A percentile compares a stretch with the other conserved stretches of the same genome.
phyloP scores from a whole-genome alignment of 2,113 vertebrate species.

The Speoplatyrhinus poulsoni region DNA sequence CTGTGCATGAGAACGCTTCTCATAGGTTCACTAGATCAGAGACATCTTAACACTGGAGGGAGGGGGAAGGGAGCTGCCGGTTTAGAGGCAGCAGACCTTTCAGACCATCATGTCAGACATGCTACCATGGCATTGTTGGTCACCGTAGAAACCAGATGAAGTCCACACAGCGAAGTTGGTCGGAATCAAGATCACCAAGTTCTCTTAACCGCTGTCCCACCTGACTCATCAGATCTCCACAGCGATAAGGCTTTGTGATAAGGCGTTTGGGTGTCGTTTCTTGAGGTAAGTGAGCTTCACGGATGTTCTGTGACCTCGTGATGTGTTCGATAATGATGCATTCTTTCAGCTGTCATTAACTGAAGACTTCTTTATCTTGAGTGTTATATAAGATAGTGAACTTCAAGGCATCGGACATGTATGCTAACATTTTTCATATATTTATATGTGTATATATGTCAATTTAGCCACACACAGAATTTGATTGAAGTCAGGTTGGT shows the following conservation, averaged over 20 bases:
- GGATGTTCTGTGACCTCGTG: no score
- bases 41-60: slow-evolving; percentile 15
- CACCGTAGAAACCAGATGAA: slow-evolving; percentile 21
- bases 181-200: no score
- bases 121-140: slow-evolving; percentile 12
- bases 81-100: slow-evolving; percentile 4
- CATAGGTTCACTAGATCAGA: neutral
- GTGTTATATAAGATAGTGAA: no score
- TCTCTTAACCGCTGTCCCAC: slow-evolving; percentile 20
- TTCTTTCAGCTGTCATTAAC: no score
- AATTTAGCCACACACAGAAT: no score
- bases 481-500: neutral
- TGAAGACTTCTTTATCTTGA: no score
- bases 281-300: neutral
- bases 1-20: neutral
- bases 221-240: neutral
- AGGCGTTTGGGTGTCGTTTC: neutral
- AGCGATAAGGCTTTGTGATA: neutral
- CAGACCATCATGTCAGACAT: slow-evolving; percentile 18
- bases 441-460: no score
- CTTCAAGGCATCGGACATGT: no score
- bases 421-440: no score
- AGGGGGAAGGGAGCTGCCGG: slow-evolving; percentile 17
- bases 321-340: no score
- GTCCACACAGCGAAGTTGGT: slow-evolving; percentile 4